Conservation (phyloP, 2,797 vertebrate genomes). For the Anisognathus igniventris region DNA sequence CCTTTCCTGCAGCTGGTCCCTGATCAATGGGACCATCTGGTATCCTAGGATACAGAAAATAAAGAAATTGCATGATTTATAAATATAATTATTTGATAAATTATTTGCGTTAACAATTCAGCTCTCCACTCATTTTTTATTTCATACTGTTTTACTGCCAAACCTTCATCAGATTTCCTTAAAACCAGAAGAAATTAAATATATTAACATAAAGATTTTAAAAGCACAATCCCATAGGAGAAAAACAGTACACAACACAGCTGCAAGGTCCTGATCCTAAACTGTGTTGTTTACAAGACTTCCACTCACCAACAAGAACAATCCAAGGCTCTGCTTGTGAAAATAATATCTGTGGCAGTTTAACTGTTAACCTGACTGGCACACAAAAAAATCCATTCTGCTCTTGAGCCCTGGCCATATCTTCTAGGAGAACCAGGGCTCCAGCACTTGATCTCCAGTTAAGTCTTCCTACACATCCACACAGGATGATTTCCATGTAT, state of each 20-base stretch:
- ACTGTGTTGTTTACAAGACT: not conserved
- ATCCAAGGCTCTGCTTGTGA: not conserved
- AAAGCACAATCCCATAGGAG: not conserved
- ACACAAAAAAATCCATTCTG: not conserved
- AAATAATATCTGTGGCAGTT: not conserved
- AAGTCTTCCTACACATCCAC: not conserved
- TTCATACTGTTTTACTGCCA: not conserved
- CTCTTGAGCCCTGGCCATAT: not conserved
- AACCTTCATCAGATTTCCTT: not conserved
- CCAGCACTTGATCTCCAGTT: not conserved
- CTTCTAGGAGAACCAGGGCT: not conserved
- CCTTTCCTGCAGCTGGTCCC: conserved; percentile 85
- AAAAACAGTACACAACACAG: not conserved
- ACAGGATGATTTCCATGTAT: not conserved
- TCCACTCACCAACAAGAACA: not conserved
- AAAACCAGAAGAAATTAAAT: not conserved
- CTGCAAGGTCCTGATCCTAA: not conserved
- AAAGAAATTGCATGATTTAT: conserved; percentile 14
- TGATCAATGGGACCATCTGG: conserved; percentile 91
- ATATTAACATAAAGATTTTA: not conserved
- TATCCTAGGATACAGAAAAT: conserved; percentile 79
- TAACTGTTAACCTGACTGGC: not conserved
- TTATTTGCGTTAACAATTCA: not conserved
- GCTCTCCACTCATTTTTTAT: not conserved
- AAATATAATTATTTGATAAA: not conserved